phyloP scores from a whole-genome alignment of 2,113 vertebrate species.

The Dolichallabes microphthalmus region DNA sequence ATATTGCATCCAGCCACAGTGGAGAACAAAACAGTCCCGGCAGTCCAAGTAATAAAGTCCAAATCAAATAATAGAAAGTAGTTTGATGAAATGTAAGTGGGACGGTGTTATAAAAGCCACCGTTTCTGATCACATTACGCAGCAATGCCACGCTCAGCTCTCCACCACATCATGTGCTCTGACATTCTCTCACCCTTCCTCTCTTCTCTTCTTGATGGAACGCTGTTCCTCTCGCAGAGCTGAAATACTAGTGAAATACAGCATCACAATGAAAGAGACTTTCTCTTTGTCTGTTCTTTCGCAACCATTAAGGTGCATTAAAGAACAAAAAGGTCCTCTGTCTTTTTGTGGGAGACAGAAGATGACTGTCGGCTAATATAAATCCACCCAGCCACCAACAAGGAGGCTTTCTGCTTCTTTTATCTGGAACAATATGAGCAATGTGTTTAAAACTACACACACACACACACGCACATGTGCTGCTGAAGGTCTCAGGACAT shows the following conservation, averaged over 20 bases:
- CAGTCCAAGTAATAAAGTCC: constrained; percentile 58
- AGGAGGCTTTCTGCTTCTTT: constrained; percentile 27
- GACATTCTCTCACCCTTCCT: constrained; percentile 37
- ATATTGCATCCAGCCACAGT: constrained; percentile 56
- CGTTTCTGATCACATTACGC: constrained; percentile 55
- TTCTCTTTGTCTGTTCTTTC: constrained; percentile 43
- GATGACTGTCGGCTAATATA: constrained; percentile 9
- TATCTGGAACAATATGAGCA: constrained; percentile 28
- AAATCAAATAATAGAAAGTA: constrained; percentile 59
- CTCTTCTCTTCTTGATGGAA: constrained; percentile 52
- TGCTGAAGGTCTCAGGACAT: constrained; percentile 13
- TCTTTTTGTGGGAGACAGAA: constrained; percentile 52
- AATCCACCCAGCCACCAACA: constrained; percentile 22
- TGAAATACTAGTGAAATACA: constrained; percentile 58
- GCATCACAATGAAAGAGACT: constrained; percentile 68
- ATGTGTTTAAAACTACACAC: constrained; percentile 21
- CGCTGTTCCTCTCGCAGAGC: constrained; percentile 43
- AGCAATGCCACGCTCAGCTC: constrained; percentile 38
- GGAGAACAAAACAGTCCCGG: constrained; percentile 43
- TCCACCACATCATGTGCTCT: constrained; percentile 35
- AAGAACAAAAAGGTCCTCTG: constrained; percentile 70
- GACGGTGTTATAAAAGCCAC: constrained; percentile 58
- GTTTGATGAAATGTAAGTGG: constrained; percentile 60
- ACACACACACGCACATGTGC: constrained; percentile 1
- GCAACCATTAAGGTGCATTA: constrained; percentile 72